Evolutionary conservation across 2,797 vertebrate genomes (phyloP), one percentile per base, ranked within the genome.

Genomic region (Paramormyrops hopkinsi): DNA sequence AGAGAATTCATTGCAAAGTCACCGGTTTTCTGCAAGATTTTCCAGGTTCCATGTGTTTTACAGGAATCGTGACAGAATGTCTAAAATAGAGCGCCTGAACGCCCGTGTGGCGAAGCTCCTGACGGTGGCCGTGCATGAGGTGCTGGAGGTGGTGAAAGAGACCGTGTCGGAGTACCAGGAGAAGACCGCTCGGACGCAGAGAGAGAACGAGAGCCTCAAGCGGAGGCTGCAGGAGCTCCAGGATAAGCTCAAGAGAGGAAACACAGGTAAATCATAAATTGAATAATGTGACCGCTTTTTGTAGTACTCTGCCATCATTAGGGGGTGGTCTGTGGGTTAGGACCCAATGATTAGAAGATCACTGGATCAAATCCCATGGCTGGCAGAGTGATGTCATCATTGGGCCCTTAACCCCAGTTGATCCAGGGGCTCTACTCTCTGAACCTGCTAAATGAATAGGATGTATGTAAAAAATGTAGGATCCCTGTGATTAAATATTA

Each of bases 181-280:
- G 89, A 96, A 95, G 92, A 95, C 95, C 7, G 92, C 92, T 86
- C 91, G 95, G 25, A 96, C 94, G 0, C 94, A 94, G 90, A 93
- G 95, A 86, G 96, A 96, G 90, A 96, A 96, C 0, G 93, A 94
- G 69, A 94, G 92, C 86, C 93, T 96, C 62, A 95, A 92, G 88
- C 94, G 92, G 44, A 93, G 91, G 62, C 90, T 96, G 85, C 93
- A 92, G 89, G 96, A 96, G 88, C 93, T 96, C 0, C 93, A 95
- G 89, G 92, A 94, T 19, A 90, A 89, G 59, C 90, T 95, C 37
- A 86, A 91, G 17, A 93, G 90, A 89, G 93, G 93, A 51, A 90
- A 84, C 88, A 83, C 86, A 89, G 87, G 95, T 95, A 90, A 69
- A 93, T 91, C 8, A 51, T 17, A 48, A 12, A 37, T n/a, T 33